Percentiles rank a stretch among this genome's conserved stretches.
Evolutionary conservation across 2,797 vertebrate species (phyloP).

Genomic region (Hemibagrus guttatus): DNA sequence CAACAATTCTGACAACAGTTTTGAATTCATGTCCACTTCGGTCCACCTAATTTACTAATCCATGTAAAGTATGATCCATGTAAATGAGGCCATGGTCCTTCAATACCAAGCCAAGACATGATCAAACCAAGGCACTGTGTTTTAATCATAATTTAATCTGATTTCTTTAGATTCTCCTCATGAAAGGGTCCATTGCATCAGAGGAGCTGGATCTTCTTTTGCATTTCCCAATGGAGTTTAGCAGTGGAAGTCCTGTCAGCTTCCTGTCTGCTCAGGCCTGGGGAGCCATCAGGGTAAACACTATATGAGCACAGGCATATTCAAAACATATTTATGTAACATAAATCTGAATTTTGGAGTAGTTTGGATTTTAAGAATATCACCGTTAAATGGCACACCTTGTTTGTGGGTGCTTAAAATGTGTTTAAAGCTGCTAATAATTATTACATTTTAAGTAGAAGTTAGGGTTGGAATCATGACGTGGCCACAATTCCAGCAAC

Average conservation of each 20-base stretch:
- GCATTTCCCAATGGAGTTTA: slow-evolving; percentile 75
- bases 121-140: slow-evolving; percentile 9
- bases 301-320: not conserved
- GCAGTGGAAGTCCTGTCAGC: slow-evolving; percentile 75
- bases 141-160: slow-evolving; percentile 18
- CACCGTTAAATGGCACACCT: not conserved
- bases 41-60: not conserved
- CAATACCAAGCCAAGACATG: slow-evolving; percentile 28
- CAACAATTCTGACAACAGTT: not conserved
- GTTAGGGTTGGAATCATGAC: not conserved
- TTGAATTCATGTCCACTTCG: not conserved
- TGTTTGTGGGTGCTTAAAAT: not conserved
- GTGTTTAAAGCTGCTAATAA: not conserved
- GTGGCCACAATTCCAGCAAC: not conserved
- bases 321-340: not conserved
- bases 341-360: not conserved
- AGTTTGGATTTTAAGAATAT: not conserved
- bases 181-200: slow-evolving; percentile 72
- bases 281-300: slow-evolving; percentile 81
- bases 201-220: slow-evolving; percentile 83
- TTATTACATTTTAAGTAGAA: not conserved
- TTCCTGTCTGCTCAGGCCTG: slow-evolving; percentile 81
- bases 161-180: slow-evolving; percentile 78
- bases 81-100: slow-evolving; percentile 6
- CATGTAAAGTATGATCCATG: slow-evolving; percentile 40